These are phyloP conservation scores for Drosophila jambulina DNA, from an alignment of 1,140 invertebrate species.

Conservation along the genomic window DNA sequence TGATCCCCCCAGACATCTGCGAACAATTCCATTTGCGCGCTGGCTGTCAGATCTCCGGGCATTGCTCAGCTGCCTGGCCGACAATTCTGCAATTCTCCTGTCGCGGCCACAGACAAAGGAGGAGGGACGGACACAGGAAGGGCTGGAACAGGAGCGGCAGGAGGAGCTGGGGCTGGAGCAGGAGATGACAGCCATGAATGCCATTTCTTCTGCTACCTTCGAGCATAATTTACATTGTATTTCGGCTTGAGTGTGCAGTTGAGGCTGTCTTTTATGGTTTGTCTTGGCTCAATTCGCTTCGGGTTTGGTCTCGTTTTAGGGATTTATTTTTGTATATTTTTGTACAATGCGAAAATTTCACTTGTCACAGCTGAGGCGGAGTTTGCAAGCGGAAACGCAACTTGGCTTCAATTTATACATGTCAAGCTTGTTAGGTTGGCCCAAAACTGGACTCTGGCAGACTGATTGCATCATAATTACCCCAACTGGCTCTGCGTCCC, in stretches of 20 bases:
- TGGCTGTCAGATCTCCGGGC: slow-evolving; percentile 60
- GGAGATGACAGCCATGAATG: slow-evolving; percentile 70
- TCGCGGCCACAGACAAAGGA: slow-evolving; percentile 24
- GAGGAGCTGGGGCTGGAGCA: neutral
- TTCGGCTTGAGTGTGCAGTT: slow-evolving; percentile 46
- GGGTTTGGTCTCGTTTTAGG: slow-evolving; percentile 2
- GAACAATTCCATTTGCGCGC: slow-evolving; percentile 71
- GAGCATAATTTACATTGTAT: slow-evolving; percentile 74
- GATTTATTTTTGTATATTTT: neutral
- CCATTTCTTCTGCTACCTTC: slow-evolving; percentile 64
- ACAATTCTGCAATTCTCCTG: slow-evolving; percentile 60
- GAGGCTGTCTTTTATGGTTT: slow-evolving; percentile 53
- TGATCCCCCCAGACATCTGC: slow-evolving; percentile 17
- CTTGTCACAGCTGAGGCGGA: slow-evolving; percentile 31
- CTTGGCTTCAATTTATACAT: slow-evolving; percentile 60
- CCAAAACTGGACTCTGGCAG: slow-evolving; percentile 30
- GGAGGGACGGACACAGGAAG: slow-evolving; percentile 34
- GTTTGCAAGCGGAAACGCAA: slow-evolving; percentile 13
- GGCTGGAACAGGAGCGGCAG: neutral
- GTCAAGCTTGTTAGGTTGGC: slow-evolving; percentile 64
- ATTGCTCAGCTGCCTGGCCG: slow-evolving; percentile 61
- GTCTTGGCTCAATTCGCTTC: slow-evolving; percentile 26
- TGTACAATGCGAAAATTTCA: slow-evolving; percentile 21
- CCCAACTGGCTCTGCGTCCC: slow-evolving; percentile 38
- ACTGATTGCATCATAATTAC: slow-evolving; percentile 82